Base-by-base conservation (phyloP, 2,888 invertebrate genomes). In the Serripes groenlandicus region DNA sequence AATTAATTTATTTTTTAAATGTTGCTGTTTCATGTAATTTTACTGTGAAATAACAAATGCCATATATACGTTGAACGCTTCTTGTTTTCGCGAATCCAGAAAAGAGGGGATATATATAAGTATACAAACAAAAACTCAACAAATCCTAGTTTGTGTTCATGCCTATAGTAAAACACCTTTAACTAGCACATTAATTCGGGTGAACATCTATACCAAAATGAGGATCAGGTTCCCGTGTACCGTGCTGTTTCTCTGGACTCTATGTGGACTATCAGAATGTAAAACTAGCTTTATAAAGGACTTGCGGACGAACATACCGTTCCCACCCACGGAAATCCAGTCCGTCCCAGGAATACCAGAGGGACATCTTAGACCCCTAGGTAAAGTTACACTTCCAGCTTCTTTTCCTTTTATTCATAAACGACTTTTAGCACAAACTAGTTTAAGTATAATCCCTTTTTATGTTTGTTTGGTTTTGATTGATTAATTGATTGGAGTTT, bases 301-400 rank as follows among this genome's bases (percentile, higher is more conserved):
- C 75, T 91, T 90, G 71, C 87, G 84, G 15, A 92, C 91, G 83
- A 90, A 93, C 66, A 82, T 88, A 21, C 77, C 81, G 7, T 94
- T 94, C 64, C 94, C 94, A 32, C 92, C 92, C 7, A 81, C 83
- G 1, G 87, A 91, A 3, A 85, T 72, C 52, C 86, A 82, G 32
- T 60, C 79, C 7, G 78, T 82, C 2, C 60, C 85, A 0, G 87
- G 88, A 0, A 88, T 93, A 30, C 94, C 94, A 7, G 89, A 88
- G n/a, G 94, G 94, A 11, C 94, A 94, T 77, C 90, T 94, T 0
- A 70, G 93, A 78, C 93, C 94, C 0, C 80, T 94, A 58, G 94
- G 94, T 94, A 88, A n/a, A n/a, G n/a, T n/a, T n/a, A n/a, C n/a
- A n/a, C n/a, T n/a, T n/a, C n/a, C n/a, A n/a, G n/a, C n/a, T n/a